Base-by-base conservation (phyloP, 2,888 invertebrate genomes). In the Heterodera filipjevi region DNA sequence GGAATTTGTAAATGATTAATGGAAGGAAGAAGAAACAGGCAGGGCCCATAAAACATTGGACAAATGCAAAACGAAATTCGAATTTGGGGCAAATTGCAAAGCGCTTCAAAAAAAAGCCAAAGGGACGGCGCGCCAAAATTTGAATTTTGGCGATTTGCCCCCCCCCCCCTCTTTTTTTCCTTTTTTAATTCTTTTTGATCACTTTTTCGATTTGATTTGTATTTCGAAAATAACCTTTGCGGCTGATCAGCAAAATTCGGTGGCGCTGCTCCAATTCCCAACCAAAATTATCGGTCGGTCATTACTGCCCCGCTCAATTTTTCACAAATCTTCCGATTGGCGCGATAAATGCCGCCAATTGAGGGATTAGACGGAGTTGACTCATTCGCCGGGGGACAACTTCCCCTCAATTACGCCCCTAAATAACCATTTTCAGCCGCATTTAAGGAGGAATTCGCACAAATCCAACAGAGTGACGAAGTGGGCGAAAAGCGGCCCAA, bases 321-420 rank as follows among this genome's bases (percentile, higher is more conserved):
- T 49, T 19, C 22, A 1, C 27, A 59, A 59, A 59, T 59, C 27
- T 59, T 59, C 59, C 59, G 59, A 59, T 59, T 10, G n/a, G 59
- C 59, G 27, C 39, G 59, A 19, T 59, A 59, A 59, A 59, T 59
- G 59, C 27, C 59, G 59, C 59, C 59, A 59, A 59, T 59, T 59
- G 59, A 12, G 59, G 27, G 59, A 59, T 59, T 59, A 59, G 59
- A 59, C 59, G 59, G 59, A n/a, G 59, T 59, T 59, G n/a, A 59
- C 59, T 59, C 59, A 59, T 59, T 59, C 59, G 27, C 59, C 22
- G 27, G 59, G 59, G 59, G 59, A 27, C 59, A 59, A n/a, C 27
- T 59, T 59, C 59, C 59, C 59, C 59, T 59, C 59, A 59, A 49
- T 59, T 59, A 59, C 59, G 59, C 59, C n/a, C 27, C 59, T 8